Conservation (phyloP, 2,113 vertebrate species). For the Tenrec ecaudatus region DNA sequence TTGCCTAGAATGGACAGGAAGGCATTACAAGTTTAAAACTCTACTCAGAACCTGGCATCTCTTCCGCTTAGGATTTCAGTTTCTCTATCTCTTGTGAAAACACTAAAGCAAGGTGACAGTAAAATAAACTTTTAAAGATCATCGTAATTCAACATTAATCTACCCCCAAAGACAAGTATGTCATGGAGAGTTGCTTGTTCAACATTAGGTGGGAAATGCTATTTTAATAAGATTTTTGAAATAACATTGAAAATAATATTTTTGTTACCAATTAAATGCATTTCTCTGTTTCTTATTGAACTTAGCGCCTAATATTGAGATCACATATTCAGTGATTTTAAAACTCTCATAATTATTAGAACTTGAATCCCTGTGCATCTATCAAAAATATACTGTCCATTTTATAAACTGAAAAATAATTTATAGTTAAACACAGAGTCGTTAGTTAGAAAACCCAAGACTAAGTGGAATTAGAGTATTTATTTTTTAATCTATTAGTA, state of each 20-base stretch:
- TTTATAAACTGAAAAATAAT: not conserved
- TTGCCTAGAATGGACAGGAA: not conserved
- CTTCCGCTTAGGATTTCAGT: not conserved
- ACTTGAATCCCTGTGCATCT: not conserved
- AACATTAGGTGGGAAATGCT: not conserved
- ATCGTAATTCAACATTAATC: not conserved
- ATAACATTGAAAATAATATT: slow-evolving; percentile 13
- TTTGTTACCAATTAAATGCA: slow-evolving; percentile 2
- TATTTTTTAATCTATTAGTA: not conserved
- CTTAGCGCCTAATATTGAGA: slow-evolving; percentile 14
- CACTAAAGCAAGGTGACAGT: not conserved
- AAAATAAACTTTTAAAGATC: not conserved
- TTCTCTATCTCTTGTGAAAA: not conserved
- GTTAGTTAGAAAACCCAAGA: not conserved
- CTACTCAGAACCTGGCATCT: not conserved
- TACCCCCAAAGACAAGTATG: not conserved
- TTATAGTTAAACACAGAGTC: slow-evolving; percentile 3
- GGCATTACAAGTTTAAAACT: not conserved
- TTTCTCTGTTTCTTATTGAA: not conserved
- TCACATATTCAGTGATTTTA: slow-evolving; percentile 39
- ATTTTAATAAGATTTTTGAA: not conserved
- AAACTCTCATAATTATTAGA: not conserved
- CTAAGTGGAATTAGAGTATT: not conserved
- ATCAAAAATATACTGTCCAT: not conserved
- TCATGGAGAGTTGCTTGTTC: not conserved